Percentiles rank a stretch among this genome's conserved stretches.
These are phyloP conservation scores for Neodiprion lecontei DNA, from an alignment of 1,140 invertebrate genomes.

Conservation along the genomic window DNA sequence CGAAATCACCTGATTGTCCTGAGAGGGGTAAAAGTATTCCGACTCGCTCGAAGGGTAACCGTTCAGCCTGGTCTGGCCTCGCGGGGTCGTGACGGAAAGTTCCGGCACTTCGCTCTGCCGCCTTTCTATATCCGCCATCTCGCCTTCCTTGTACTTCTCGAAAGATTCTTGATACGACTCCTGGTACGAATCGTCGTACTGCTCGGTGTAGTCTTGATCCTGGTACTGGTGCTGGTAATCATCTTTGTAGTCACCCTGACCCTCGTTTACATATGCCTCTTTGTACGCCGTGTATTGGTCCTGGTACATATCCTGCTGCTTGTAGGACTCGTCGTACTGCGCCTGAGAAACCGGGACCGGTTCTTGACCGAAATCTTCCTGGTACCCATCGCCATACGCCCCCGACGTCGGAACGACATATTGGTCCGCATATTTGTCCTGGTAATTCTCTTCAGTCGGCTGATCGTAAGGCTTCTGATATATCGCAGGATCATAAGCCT, in stretches of 20 bases:
- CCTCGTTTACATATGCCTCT: not conserved
- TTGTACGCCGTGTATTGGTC: conserved; percentile 25
- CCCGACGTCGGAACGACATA: conserved; percentile 21
- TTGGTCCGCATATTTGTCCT: conserved; percentile 23
- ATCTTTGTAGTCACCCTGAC: conserved; percentile 31
- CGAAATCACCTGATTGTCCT: conserved; percentile 43
- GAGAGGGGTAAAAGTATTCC: conserved; percentile 49
- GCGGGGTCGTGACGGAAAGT: conserved; percentile 51
- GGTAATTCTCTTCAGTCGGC: conserved; percentile 28
- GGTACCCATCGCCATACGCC: conserved; percentile 25
- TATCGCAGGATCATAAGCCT: not conserved
- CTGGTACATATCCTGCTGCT: conserved; percentile 36
- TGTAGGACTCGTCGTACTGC: conserved; percentile 30
- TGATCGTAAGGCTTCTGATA: conserved; percentile 39
- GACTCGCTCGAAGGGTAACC: conserved; percentile 51
- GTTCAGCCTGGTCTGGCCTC: conserved; percentile 50
- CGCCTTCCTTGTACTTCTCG: conserved; percentile 44
- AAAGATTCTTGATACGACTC: conserved; percentile 50
- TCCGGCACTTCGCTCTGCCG: conserved; percentile 51
- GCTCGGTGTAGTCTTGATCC: conserved; percentile 37
- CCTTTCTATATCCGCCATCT: conserved; percentile 35
- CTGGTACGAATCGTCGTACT: conserved; percentile 48
- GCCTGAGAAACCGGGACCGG: conserved; percentile 7
- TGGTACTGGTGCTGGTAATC: conserved; percentile 44
- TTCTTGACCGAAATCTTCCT: not conserved